These are phyloP conservation scores for Calameuta pallipes DNA, from an alignment of 2,888 invertebrate genomes.

Conservation along the genomic window DNA sequence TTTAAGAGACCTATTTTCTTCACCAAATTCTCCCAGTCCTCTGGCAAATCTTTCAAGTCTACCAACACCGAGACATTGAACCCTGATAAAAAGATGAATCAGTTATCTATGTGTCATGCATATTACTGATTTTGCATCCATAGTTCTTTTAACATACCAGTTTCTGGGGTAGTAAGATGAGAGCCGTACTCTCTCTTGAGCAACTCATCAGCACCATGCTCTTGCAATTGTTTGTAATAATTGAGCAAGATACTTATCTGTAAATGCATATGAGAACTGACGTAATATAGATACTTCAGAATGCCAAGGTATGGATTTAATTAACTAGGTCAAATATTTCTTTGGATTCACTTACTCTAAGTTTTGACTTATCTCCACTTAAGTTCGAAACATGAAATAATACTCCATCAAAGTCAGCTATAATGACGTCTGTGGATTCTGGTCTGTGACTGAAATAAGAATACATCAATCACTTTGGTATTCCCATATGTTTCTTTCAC, in stretches of 20 bases:
- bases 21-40: constrained; percentile 89
- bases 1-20: constrained; percentile 94
- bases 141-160: constrained; percentile 71
- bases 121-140: constrained; percentile 3
- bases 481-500: neutral
- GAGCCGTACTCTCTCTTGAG: constrained; percentile 92
- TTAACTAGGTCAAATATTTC: constrained; percentile 9
- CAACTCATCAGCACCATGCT: constrained; percentile 97
- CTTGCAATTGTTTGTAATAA: constrained; percentile 98
- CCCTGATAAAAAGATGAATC: constrained; percentile 69
- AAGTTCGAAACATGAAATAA: constrained; percentile 98
- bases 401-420: constrained; percentile 99
- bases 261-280: constrained; percentile 19
- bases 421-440: constrained; percentile 92
- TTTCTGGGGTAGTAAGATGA: constrained; percentile 85
- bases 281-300: constrained; percentile 4
- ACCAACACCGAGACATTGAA: constrained; percentile 95
- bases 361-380: constrained; percentile 95
- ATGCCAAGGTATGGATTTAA: constrained; percentile 1
- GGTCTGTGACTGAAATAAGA: constrained; percentile 85
- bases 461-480: neutral
- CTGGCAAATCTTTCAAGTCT: constrained; percentile 92
- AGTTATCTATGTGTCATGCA: neutral
- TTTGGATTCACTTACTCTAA: constrained; percentile 79
- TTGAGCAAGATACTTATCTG: constrained; percentile 98